Percentiles rank a stretch among this genome's conserved stretches.
These are phyloP conservation scores for Trissonchulus sp. DNA, from an alignment of 2,888 invertebrate species.

Conservation along the genomic window DNA sequence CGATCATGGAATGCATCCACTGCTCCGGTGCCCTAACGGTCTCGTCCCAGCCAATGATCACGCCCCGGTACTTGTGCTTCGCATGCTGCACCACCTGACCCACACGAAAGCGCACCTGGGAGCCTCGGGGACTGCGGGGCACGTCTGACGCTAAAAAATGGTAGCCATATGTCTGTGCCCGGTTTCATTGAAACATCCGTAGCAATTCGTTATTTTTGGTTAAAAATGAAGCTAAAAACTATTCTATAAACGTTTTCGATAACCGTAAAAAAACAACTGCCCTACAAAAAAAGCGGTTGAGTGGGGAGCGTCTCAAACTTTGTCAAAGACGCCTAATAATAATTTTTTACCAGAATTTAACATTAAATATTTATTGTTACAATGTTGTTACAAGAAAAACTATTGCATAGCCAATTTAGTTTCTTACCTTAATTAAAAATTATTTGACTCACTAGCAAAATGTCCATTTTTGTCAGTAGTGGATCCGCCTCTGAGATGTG, in stretches of 20 bases:
- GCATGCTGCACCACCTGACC: slow-evolving; percentile 59
- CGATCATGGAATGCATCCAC: slow-evolving; percentile 55
- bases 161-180: slow-evolving; percentile 25
- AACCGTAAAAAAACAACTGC: no score
- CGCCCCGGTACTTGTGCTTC: slow-evolving; percentile 56
- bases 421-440: neutral
- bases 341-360: no score
- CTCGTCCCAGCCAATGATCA: slow-evolving; percentile 60
- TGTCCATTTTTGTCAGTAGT: neutral
- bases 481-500: neutral
- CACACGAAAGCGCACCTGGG: slow-evolving; percentile 55
- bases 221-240: no score
- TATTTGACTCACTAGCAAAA: slow-evolving; percentile 1
- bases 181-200: no score
- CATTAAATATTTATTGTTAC: no score
- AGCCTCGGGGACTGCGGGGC: slow-evolving; percentile 53
- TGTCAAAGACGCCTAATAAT: no score
- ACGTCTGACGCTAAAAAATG: slow-evolving; percentile 53
- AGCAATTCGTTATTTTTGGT: no score
- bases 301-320: no score
- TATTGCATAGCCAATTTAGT: neutral
- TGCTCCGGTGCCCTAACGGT: slow-evolving; percentile 56
- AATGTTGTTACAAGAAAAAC: neutral
- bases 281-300: no score
- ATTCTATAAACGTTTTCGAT: no score